Percentiles rank a stretch among this genome's conserved stretches.
Evolutionary conservation across 1,140 invertebrate genomes (phyloP).

Genomic region (Melitaea cinxia): DNA sequence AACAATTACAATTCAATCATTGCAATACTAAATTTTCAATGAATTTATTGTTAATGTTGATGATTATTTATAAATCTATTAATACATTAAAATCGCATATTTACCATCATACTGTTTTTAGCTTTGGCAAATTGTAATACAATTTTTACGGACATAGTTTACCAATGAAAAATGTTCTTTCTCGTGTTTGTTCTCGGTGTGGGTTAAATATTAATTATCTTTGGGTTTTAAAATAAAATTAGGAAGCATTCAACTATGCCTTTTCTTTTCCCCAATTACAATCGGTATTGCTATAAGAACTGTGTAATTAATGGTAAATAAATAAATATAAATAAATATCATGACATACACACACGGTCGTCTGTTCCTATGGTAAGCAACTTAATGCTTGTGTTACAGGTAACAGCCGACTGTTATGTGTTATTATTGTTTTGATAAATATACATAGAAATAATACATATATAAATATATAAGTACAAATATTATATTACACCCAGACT

Average conservation of each 20-base stretch:
- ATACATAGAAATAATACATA: no score
- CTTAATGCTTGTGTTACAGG: no score
- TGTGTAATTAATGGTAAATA: background rate
- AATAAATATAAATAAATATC: no score
- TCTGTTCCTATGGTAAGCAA: no score
- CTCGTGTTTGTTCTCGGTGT: conserved; percentile 43
- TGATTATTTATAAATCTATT: conserved; percentile 36
- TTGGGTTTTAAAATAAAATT: conserved; percentile 49
- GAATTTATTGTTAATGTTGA: conserved; percentile 58
- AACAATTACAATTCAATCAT: conserved; percentile 46
- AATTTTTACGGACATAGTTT: conserved; percentile 44
- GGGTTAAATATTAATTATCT: conserved; percentile 35
- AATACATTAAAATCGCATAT: conserved; percentile 40
- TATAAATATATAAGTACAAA: no score
- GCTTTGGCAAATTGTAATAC: conserved; percentile 46
- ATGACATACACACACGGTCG: no score
- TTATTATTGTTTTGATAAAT: no score
- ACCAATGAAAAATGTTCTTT: conserved; percentile 66
- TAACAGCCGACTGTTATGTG: no score
- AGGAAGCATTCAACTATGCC: conserved; percentile 21
- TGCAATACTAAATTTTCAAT: conserved; percentile 57
- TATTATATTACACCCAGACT: no score
- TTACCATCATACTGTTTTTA: conserved; percentile 43
- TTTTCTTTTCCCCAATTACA: conserved; percentile 8
- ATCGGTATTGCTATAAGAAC: background rate